Evolutionary conservation across 53 echinoderm and acorn worm genomes (phyloP).

Genomic region (Glandiceps talaboti): DNA sequence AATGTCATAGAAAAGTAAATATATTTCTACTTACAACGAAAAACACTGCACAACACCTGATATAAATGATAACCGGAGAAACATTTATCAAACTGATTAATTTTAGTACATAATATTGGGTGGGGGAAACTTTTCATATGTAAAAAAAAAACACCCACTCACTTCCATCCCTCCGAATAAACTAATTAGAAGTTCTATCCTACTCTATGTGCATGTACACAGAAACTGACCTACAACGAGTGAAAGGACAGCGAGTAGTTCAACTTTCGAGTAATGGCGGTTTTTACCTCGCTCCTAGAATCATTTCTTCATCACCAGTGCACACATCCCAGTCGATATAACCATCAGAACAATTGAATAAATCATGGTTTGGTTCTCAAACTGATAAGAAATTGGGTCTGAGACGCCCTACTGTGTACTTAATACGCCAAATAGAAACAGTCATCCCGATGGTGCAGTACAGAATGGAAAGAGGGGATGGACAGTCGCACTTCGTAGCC

Average conservation of each 20-base stretch:
- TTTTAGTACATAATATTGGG: background rate
- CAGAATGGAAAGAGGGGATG: slow-evolving; percentile 64
- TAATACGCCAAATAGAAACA: slow-evolving; percentile 57
- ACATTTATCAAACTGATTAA: background rate
- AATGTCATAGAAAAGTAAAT: too few species aligned
- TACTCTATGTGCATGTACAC: too few species aligned
- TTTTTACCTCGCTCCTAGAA: background rate
- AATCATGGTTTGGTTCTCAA: slow-evolving; percentile 56
- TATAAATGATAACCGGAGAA: slow-evolving; percentile 73
- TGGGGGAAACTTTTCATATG: too few species aligned
- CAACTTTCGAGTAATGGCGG: background rate
- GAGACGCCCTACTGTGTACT: slow-evolving; percentile 64
- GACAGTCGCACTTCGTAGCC: slow-evolving; percentile 30
- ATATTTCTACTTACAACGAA: slow-evolving; percentile 81
- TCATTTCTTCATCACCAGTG: background rate
- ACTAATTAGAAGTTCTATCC: too few species aligned
- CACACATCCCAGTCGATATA: slow-evolving; percentile 1
- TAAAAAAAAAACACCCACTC: too few species aligned
- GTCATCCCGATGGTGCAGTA: slow-evolving; percentile 44
- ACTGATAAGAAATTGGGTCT: slow-evolving; percentile 68
- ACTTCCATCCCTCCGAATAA: too few species aligned
- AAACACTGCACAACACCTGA: slow-evolving; percentile 52
- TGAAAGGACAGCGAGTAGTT: too few species aligned
- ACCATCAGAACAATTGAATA: slow-evolving; percentile 37
- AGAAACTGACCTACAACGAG: too few species aligned